Percentiles rank a stretch among this genome's conserved stretches.
These are phyloP conservation scores for Hylia prasina DNA, from an alignment of 2,113 vertebrate species.

Conservation along the genomic window DNA sequence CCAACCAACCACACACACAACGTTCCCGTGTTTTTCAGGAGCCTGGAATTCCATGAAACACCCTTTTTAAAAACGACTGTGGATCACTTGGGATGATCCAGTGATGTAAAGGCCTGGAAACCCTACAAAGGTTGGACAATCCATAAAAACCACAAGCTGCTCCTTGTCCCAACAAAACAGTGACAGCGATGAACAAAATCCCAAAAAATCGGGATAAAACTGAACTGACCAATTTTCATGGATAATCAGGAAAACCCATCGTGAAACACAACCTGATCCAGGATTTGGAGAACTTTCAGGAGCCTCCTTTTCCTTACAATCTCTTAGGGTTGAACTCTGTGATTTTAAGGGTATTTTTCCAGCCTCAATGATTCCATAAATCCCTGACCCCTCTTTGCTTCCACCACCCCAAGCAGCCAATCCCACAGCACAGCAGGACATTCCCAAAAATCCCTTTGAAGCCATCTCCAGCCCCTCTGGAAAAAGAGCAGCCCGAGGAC, in stretches of 20 bases:
- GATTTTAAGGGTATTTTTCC: neutral
- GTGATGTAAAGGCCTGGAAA: rapidly evolving
- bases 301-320: neutral
- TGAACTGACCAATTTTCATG: rapidly evolving
- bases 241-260: neutral
- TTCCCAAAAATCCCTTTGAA: neutral
- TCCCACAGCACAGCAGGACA: neutral
- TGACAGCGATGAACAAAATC: rapidly evolving
- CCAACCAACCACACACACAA: neutral
- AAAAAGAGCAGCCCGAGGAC: neutral
- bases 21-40: neutral
- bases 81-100: neutral
- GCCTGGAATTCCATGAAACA: neutral
- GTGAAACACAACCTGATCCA: neutral
- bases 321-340: neutral
- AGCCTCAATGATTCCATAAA: neutral
- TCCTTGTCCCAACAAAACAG: neutral
- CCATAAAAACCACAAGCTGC: neutral
- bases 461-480: neutral
- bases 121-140: neutral
- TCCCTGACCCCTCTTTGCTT: neutral
- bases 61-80: rapidly evolving
- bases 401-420: neutral
- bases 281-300: neutral
- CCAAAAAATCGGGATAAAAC: too few relatives aligned